These are phyloP conservation scores for Chaetogeoica ovagalla DNA, from an alignment of 2,888 invertebrate species.

Conservation along the genomic window DNA sequence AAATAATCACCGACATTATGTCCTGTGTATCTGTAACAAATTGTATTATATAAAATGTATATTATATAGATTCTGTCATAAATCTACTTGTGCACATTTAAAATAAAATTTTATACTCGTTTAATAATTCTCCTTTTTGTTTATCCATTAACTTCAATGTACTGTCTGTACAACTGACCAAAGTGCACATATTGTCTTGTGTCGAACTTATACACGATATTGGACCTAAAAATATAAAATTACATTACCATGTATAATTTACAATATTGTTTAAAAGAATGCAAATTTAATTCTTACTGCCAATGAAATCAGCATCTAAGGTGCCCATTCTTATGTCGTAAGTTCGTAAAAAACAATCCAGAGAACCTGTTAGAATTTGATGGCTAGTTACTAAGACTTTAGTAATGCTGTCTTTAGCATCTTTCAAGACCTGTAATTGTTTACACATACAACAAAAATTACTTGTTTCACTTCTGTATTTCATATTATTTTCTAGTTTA, in stretches of 20 bases:
- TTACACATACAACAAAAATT: slow-evolving; percentile 53
- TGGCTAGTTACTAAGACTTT: slow-evolving; percentile 79
- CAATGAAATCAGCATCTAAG: slow-evolving; percentile 80
- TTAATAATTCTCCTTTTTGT: slow-evolving; percentile 74
- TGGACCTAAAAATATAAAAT: slow-evolving; percentile 64
- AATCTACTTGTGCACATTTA: not conserved
- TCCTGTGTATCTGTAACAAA: slow-evolving; percentile 70
- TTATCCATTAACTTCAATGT: slow-evolving; percentile 86
- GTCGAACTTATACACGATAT: slow-evolving; percentile 84
- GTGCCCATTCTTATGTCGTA: slow-evolving; percentile 91
- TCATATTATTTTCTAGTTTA: too few relatives aligned
- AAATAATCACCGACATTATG: slow-evolving; percentile 81
- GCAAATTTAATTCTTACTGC: slow-evolving; percentile 63
- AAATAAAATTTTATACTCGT: slow-evolving; percentile 62
- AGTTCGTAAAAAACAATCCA: slow-evolving; percentile 82
- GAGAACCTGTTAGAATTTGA: slow-evolving; percentile 86
- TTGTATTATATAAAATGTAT: slow-evolving; percentile 4
- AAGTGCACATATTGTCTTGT: slow-evolving; percentile 88
- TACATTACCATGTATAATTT: slow-evolving; percentile 13
- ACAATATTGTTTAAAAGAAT: not conserved
- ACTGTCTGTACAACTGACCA: slow-evolving; percentile 83
- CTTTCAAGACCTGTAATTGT: slow-evolving; percentile 69
- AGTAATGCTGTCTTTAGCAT: slow-evolving; percentile 90
- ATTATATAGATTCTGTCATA: slow-evolving; percentile 15
- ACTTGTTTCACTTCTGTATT: too few relatives aligned